Conservation (phyloP, 2,113 vertebrate genomes). For the Sylvia atricapilla region DNA sequence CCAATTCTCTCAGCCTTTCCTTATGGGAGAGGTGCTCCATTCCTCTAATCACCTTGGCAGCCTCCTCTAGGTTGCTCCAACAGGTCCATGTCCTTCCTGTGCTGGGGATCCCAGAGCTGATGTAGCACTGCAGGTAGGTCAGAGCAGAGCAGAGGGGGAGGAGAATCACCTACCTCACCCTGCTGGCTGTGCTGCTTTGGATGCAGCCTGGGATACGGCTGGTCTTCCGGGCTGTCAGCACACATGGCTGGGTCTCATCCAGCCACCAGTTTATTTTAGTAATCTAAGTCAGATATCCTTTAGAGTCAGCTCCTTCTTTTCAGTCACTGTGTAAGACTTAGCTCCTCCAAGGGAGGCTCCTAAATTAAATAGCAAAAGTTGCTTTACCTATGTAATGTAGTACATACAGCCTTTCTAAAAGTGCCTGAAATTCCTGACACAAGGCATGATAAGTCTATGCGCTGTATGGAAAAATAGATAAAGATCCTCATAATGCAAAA, state of each 20-base stretch:
- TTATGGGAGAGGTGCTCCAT: neutral
- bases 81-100: neutral
- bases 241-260: rapidly evolving
- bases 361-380: neutral
- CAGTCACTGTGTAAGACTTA: neutral
- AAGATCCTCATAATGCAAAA: neutral
- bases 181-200: rapidly evolving
- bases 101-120: neutral
- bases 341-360: neutral
- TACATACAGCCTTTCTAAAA: neutral
- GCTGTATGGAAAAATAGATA: neutral
- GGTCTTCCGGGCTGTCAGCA: neutral
- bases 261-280: neutral
- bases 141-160: neutral
- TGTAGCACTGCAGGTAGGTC: neutral
- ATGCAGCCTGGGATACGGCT: neutral
- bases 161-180: neutral
- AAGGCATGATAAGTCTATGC: neutral
- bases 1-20: neutral
- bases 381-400: neutral
- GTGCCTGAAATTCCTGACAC: neutral
- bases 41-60: neutral
- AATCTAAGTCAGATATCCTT: neutral
- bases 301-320: neutral
- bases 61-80: neutral